Conservation (phyloP, 1,140 invertebrate species). For the Neuroterus valhalla region DNA sequence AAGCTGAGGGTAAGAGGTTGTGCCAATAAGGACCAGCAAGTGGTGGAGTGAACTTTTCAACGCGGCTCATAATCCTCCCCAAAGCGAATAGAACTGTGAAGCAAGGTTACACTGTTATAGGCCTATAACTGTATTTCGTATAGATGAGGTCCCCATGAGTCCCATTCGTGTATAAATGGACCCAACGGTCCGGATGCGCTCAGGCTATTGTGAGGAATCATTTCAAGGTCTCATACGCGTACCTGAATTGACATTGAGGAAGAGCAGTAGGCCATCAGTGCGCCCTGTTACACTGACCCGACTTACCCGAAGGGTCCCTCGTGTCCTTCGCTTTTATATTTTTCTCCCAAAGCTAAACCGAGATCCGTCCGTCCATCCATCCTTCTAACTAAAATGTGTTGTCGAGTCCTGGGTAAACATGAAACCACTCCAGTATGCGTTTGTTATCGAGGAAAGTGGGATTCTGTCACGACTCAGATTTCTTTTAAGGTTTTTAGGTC, state of each 20-base stretch:
- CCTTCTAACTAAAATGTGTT: conserved; percentile 27
- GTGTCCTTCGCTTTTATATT: conserved; percentile 13
- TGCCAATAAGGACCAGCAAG: conserved; percentile 9
- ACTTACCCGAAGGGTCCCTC: not conserved
- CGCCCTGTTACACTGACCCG: conserved; percentile 17
- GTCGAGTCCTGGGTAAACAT: conserved; percentile 5
- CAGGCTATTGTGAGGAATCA: not conserved
- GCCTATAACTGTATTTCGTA: too few relatives aligned
- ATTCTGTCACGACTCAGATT: conserved; percentile 1
- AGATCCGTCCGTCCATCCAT: conserved; percentile 9
- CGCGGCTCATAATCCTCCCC: conserved; percentile 6
- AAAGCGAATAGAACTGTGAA: conserved; percentile 12
- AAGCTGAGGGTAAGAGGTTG: conserved; percentile 10
- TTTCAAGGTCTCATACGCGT: conserved; percentile 4
- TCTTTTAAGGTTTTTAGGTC: not conserved
- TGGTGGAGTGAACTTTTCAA: conserved; percentile 25
- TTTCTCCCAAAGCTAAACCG: not conserved
- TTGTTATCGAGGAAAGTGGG: conserved; percentile 14
- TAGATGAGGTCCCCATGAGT: not conserved
- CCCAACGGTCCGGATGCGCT: conserved; percentile 9
- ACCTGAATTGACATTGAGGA: conserved; percentile 16
- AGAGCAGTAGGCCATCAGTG: not conserved
- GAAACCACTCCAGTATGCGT: conserved; percentile 10
- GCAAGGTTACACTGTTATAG: conserved; percentile 20
- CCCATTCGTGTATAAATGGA: conserved; percentile 22